phyloP scores from a whole-genome alignment of 53 echinoderm and acorn worm species.

The Actinopyga echinites region DNA sequence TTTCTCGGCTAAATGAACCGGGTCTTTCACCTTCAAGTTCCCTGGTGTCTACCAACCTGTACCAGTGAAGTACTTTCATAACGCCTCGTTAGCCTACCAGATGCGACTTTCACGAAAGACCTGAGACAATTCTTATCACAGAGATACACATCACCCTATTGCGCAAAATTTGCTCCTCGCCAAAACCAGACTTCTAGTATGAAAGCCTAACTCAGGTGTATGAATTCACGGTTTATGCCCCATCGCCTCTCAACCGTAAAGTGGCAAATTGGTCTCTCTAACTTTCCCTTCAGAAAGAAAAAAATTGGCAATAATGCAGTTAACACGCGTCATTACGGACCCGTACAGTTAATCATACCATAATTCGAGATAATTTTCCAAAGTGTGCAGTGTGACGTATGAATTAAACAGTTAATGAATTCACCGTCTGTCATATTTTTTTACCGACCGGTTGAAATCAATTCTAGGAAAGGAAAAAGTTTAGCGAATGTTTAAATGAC shows the following conservation, averaged over 20 bases:
- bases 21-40: no score
- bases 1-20: no score
- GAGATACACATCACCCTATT: conserved; percentile 4
- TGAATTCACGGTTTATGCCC: conserved; percentile 16
- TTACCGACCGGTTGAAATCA: background rate
- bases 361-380: conserved; percentile 22
- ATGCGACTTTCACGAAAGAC: background rate
- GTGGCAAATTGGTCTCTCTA: background rate
- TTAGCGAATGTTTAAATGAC: conserved; percentile 12
- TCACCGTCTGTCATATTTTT: conserved; percentile 7
- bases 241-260: conserved; percentile 13
- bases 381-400: background rate
- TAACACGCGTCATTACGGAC: conserved; percentile 19
- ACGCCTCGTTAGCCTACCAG: conserved; percentile 12
- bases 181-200: background rate
- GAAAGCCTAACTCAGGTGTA: conserved; percentile 6
- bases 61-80: conserved; percentile 14
- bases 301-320: conserved; percentile 24
- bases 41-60: no score
- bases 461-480: background rate
- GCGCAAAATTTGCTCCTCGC: background rate
- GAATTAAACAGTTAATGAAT: conserved; percentile 42
- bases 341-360: conserved; percentile 3
- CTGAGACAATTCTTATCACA: background rate
- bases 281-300: background rate